Percentiles rank a stretch among this genome's conserved stretches.
These are phyloP conservation scores for Alloscopus bannaensis DNA, from an alignment of 2,888 invertebrate species.

Conservation along the genomic window DNA sequence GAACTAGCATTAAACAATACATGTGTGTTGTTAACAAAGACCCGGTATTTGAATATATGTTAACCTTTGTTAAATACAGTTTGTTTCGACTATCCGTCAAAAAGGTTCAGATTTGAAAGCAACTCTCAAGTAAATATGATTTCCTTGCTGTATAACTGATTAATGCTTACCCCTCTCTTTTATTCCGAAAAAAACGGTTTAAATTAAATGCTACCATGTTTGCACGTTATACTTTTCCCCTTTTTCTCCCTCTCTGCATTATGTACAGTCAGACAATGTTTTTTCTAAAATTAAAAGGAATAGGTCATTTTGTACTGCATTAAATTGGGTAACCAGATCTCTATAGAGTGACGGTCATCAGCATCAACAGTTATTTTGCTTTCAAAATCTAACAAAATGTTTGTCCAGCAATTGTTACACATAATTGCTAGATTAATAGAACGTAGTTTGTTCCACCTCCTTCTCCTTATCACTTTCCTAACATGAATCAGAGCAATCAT, in stretches of 20 bases:
- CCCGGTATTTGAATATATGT: conserved; percentile 10
- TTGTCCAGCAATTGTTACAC: too few species aligned
- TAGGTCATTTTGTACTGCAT: conserved; percentile 64
- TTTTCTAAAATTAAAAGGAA: conserved; percentile 49
- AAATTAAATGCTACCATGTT: conserved; percentile 3
- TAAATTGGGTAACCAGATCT: conserved; percentile 62
- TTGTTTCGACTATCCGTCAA: background rate
- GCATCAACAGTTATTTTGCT: conserved; percentile 23
- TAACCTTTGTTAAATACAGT: background rate
- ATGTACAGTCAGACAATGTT: background rate
- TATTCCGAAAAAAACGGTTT: background rate
- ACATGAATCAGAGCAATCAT: too few species aligned
- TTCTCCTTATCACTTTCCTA: too few species aligned
- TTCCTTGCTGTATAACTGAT: too few species aligned
- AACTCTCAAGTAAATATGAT: conserved; percentile 5
- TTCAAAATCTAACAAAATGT: conserved; percentile 15
- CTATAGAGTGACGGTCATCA: conserved; percentile 41
- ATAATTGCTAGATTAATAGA: too few species aligned
- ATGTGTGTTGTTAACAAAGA: conserved; percentile 30
- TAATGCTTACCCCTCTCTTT: background rate
- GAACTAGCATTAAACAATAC: conserved; percentile 51
- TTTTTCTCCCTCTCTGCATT: background rate
- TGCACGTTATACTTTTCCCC: background rate
- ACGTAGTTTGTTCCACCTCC: too few species aligned
- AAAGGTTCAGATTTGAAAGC: background rate